These are phyloP conservation scores for Antigone vipio DNA, from an alignment of 2,113 vertebrate species.

Conservation along the genomic window DNA sequence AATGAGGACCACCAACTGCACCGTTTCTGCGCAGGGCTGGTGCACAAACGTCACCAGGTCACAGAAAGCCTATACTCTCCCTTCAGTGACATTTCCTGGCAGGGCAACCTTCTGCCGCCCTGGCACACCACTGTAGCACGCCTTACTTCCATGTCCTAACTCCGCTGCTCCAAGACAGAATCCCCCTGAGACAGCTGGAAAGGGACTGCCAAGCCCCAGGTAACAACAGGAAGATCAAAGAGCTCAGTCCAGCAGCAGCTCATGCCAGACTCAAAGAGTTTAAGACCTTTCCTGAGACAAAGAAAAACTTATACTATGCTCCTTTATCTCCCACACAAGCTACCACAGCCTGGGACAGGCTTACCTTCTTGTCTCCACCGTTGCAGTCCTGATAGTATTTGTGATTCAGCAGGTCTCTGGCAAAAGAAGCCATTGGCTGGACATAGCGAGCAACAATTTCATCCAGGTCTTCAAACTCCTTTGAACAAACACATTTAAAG, in stretches of 20 bases:
- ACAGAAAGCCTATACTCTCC: background rate
- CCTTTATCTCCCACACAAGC: background rate
- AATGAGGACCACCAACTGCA: background rate
- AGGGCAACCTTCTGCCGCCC: background rate
- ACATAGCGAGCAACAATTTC: constrained; percentile 97
- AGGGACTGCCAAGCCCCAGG: background rate
- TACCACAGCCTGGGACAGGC: background rate
- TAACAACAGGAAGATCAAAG: background rate
- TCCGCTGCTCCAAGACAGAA: background rate
- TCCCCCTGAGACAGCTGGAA: background rate
- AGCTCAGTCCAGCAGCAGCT: background rate
- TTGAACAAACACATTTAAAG: constrained; percentile 33
- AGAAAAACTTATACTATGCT: background rate
- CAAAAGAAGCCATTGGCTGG: constrained; percentile 98
- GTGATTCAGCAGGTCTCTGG: constrained; percentile 91
- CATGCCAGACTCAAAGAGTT: background rate
- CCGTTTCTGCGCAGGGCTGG: background rate
- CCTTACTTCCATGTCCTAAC: background rate
- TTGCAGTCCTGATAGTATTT: constrained; percentile 96
- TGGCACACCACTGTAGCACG: background rate
- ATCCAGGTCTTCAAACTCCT: constrained; percentile 99
- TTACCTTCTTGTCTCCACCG: constrained; percentile 90
- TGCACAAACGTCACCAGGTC: background rate
- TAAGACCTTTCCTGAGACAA: background rate
- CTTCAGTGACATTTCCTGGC: background rate